Percentiles rank a stretch among this genome's conserved stretches.
These are phyloP conservation scores for Oligia latruncula DNA, from an alignment of 2,888 invertebrate genomes.

Conservation along the genomic window DNA sequence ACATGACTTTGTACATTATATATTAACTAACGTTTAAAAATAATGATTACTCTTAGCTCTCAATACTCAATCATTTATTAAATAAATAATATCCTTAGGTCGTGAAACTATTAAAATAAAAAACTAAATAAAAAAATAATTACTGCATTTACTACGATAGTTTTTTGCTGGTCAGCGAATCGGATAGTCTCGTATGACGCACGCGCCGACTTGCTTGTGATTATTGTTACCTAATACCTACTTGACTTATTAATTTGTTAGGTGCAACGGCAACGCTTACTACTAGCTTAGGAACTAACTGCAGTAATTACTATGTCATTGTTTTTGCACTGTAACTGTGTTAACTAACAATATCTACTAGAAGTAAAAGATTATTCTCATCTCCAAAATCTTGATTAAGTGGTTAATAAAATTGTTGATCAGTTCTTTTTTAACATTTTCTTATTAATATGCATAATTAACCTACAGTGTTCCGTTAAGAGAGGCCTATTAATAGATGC, in stretches of 20 bases:
- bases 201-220: conserved; percentile 6
- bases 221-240: conserved; percentile 14
- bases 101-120: conserved; percentile 1
- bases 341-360: background rate
- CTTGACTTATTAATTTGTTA: background rate
- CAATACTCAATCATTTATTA: background rate
- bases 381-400: background rate
- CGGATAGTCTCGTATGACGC: conserved; percentile 18
- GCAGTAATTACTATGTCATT: background rate
- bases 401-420: background rate
- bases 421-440: background rate
- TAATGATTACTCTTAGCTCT: background rate
- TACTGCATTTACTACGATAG: background rate
- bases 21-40: background rate
- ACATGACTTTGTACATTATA: background rate
- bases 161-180: conserved; percentile 5
- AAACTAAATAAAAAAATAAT: background rate
- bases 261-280: background rate
- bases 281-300: background rate
- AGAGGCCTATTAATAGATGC: too few species aligned
- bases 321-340: background rate
- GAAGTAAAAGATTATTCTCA: background rate
- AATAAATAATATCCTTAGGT: background rate
- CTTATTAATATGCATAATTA: background rate
- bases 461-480: too few species aligned